These are phyloP conservation scores for Trachemys scripta DNA, from an alignment of 2,113 vertebrate species.

Conservation along the genomic window DNA sequence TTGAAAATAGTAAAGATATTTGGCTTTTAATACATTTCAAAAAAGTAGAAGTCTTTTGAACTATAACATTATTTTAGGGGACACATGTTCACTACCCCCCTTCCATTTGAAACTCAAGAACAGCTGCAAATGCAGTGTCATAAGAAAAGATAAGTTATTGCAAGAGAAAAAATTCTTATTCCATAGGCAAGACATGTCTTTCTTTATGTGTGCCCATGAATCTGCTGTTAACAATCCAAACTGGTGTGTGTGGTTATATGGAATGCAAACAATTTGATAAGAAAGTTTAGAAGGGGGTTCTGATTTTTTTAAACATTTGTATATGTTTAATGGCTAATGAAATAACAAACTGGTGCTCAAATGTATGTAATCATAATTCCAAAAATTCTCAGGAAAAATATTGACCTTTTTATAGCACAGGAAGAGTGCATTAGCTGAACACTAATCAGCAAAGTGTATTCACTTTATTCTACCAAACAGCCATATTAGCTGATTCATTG, in stretches of 20 bases:
- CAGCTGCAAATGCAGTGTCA: background rate
- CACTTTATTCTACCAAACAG: background rate
- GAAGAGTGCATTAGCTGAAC: background rate
- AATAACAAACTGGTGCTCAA: background rate
- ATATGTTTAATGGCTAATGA: background rate
- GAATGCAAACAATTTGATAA: background rate
- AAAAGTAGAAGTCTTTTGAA: slow-evolving; percentile 1
- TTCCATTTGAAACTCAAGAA: background rate
- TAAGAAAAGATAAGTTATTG: background rate
- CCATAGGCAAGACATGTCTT: background rate
- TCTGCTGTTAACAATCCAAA: background rate
- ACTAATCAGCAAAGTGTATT: background rate
- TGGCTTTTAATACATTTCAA: background rate
- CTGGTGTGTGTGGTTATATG: background rate
- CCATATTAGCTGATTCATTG: background rate
- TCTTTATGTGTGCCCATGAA: background rate
- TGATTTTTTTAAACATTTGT: background rate
- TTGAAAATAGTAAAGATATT: background rate
- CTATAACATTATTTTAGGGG: background rate
- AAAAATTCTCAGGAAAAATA: background rate
- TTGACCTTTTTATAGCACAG: background rate
- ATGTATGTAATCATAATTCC: background rate
- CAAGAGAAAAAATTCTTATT: background rate
- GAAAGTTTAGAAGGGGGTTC: background rate
- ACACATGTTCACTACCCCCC: background rate